These are phyloP conservation scores for Leptobrachium ailaonicum DNA, from an alignment of 2,113 vertebrate genomes.

Conservation along the genomic window DNA sequence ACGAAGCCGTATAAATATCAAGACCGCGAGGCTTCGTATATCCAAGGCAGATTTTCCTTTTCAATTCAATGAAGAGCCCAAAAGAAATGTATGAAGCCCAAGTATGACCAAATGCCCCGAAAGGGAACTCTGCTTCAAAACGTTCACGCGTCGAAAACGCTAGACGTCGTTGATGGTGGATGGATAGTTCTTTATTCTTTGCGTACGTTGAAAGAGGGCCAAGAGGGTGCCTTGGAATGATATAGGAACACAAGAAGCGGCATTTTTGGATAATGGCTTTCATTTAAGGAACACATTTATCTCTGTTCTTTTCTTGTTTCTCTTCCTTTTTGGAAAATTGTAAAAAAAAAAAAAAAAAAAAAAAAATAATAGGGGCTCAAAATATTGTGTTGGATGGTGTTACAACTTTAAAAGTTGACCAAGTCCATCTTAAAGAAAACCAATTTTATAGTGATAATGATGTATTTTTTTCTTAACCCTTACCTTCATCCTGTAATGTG, in stretches of 20 bases:
- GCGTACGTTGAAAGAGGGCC: slow-evolving; percentile 27
- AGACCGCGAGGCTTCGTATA: slow-evolving; percentile 24
- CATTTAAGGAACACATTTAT: slow-evolving; percentile 31
- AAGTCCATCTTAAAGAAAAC: background rate
- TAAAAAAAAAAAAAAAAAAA: background rate
- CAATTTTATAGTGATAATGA: background rate
- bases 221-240: slow-evolving; percentile 37
- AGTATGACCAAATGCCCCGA: slow-evolving; percentile 42
- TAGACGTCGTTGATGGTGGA: background rate
- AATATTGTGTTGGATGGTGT: background rate
- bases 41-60: slow-evolving; percentile 46
- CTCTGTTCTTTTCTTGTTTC: slow-evolving; percentile 44
- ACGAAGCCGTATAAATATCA: slow-evolving; percentile 34
- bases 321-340: background rate
- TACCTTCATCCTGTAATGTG: background rate
- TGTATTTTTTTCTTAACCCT: background rate
- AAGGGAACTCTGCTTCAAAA: slow-evolving; percentile 39
- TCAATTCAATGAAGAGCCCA: slow-evolving; percentile 44
- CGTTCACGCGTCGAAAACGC: slow-evolving; percentile 35
- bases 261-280: slow-evolving; percentile 46
- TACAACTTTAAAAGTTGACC: background rate
- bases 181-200: slow-evolving; percentile 45
- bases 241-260: slow-evolving; percentile 24
- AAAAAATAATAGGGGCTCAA: slow-evolving; percentile 7
- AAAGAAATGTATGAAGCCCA: slow-evolving; percentile 36